Evolutionary conservation across 1,140 invertebrate genomes (phyloP).

Genomic region (Acromyrmex echinatior): DNA sequence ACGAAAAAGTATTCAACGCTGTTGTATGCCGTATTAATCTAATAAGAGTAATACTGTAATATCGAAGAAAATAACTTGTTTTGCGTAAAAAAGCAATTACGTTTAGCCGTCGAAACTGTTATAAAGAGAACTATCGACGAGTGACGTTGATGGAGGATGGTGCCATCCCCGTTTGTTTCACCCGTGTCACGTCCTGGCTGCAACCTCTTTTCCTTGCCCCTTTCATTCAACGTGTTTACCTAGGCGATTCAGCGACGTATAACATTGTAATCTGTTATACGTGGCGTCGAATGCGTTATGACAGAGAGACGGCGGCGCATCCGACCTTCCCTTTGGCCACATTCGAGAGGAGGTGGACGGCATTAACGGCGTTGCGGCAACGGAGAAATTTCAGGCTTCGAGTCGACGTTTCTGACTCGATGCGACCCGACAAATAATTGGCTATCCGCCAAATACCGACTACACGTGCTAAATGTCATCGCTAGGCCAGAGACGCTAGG

Average conservation of each 20-base stretch:
- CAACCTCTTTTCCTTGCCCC: slow-evolving; percentile 30
- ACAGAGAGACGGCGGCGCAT: slow-evolving; percentile 36
- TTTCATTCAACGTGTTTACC: slow-evolving; percentile 45
- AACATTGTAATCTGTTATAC: slow-evolving; percentile 63
- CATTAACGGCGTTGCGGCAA: slow-evolving; percentile 24
- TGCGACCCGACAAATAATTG: slow-evolving; percentile 68
- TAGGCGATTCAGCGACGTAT: slow-evolving; percentile 55
- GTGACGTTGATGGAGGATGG: slow-evolving; percentile 65
- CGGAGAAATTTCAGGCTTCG: slow-evolving; percentile 52
- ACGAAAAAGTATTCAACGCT: background rate
- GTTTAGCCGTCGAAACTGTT: slow-evolving; percentile 65
- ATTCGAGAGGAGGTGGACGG: background rate
- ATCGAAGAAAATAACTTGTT: slow-evolving; percentile 52
- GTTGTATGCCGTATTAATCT: background rate
- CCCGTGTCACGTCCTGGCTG: slow-evolving; percentile 37
- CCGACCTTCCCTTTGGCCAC: background rate
- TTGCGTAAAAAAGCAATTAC: slow-evolving; percentile 68
- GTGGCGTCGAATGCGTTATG: slow-evolving; percentile 65
- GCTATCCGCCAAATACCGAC: slow-evolving; percentile 57
- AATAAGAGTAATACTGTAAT: slow-evolving; percentile 15
- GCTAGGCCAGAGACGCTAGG: slow-evolving; percentile 42
- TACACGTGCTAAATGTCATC: slow-evolving; percentile 54
- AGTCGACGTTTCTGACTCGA: slow-evolving; percentile 60
- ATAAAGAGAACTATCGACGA: slow-evolving; percentile 51
- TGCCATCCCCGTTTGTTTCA: slow-evolving; percentile 6